Conservation (phyloP, 2,888 invertebrate genomes). For the Gisinianus flammeolus region DNA sequence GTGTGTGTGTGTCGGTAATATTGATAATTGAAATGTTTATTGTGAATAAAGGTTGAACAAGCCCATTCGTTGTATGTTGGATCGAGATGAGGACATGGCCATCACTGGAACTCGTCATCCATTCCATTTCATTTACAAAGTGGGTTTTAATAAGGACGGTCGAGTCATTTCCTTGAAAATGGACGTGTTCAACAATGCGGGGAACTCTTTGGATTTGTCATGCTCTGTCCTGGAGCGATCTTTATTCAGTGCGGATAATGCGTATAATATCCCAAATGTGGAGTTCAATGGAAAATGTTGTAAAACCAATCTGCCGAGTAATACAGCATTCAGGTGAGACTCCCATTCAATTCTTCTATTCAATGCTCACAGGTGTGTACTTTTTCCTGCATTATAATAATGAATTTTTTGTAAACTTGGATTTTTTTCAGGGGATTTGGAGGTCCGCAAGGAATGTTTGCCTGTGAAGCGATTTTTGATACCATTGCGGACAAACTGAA, state of each 20-base stretch:
- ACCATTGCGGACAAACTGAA: constrained; percentile 76
- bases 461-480: constrained; percentile 76
- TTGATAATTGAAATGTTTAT: neutral
- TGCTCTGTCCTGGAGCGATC: constrained; percentile 76
- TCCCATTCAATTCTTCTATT: no score
- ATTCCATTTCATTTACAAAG: constrained; percentile 82
- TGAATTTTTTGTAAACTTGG: no score
- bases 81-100: constrained; percentile 94
- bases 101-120: constrained; percentile 90
- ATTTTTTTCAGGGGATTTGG: constrained; percentile 75
- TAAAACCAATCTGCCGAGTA: constrained; percentile 87
- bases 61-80: constrained; percentile 87
- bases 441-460: constrained; percentile 89
- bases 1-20: neutral
- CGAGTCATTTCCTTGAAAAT: constrained; percentile 75
- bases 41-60: constrained; percentile 71
- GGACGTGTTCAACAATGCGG: constrained; percentile 80
- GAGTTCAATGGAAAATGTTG: constrained; percentile 76
- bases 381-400: no score
- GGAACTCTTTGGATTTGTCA: constrained; percentile 83
- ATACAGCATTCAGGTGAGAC: constrained; percentile 76
- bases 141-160: constrained; percentile 77
- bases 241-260: constrained; percentile 82
- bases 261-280: constrained; percentile 77
- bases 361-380: no score